phyloP scores from a whole-genome alignment of 1,140 invertebrate genomes.

The Euborellia annulipes region DNA sequence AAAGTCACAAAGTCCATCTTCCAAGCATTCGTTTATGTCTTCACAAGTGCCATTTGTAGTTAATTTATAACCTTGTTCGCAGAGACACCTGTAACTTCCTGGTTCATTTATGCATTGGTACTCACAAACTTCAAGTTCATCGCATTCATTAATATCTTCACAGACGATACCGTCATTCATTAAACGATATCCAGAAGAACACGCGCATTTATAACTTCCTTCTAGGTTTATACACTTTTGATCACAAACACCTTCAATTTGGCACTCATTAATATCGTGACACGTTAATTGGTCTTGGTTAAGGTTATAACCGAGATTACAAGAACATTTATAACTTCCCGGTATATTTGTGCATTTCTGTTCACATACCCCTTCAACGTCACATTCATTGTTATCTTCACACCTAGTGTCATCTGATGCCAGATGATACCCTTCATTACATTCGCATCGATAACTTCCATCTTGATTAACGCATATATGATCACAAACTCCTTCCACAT shows the following conservation, averaged over 20 bases:
- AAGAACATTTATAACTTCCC: constrained; percentile 66
- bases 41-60: constrained; percentile 26
- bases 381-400: constrained; percentile 43
- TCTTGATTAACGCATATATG: constrained; percentile 31
- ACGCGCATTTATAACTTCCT: constrained; percentile 31
- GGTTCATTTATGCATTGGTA: constrained; percentile 25
- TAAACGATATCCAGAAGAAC: constrained; percentile 32
- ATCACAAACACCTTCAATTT: constrained; percentile 28
- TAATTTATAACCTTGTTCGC: constrained; percentile 32
- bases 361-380: constrained; percentile 31
- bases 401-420: constrained; percentile 29
- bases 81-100: constrained; percentile 31
- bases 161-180: constrained; percentile 10
- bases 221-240: constrained; percentile 26
- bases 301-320: constrained; percentile 53
- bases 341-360: constrained; percentile 72
- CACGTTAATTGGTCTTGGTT: constrained; percentile 48
- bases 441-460: constrained; percentile 36
- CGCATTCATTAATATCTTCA: constrained; percentile 35
- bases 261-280: constrained; percentile 20
- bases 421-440: constrained; percentile 37
- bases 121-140: constrained; percentile 28
- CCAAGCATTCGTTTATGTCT: constrained; percentile 34
- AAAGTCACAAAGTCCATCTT: constrained; percentile 39
- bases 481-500: constrained; percentile 28